These are phyloP conservation scores for Acrobeloides nanus DNA, from an alignment of 2,888 invertebrate genomes.

Conservation along the genomic window DNA sequence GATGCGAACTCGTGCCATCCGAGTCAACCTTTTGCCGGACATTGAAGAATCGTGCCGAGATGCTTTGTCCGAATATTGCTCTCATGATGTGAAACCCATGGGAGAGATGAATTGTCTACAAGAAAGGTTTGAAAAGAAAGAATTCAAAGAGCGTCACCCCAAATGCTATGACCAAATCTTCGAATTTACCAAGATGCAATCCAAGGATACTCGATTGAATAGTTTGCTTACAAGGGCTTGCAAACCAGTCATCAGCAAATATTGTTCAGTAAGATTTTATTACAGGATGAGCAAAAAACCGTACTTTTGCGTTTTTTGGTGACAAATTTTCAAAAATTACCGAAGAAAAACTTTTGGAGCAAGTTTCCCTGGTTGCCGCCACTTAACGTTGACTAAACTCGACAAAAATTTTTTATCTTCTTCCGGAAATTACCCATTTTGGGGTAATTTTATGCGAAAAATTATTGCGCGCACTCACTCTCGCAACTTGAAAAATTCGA, in stretches of 20 bases:
- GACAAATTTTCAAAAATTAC: too few species aligned
- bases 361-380: too few species aligned
- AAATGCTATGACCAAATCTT: constrained; percentile 62
- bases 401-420: too few species aligned
- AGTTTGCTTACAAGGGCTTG: constrained; percentile 77
- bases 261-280: constrained; percentile 62
- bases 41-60: constrained; percentile 81
- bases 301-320: too few species aligned
- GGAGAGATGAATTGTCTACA: constrained; percentile 84
- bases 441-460: too few species aligned
- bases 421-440: too few species aligned
- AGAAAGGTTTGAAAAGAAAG: constrained; percentile 58
- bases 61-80: constrained; percentile 76
- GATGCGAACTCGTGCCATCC: constrained; percentile 83
- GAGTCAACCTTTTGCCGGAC: constrained; percentile 85
- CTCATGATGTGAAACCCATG: constrained; percentile 61
- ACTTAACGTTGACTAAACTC: too few species aligned
- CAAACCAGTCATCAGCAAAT: constrained; percentile 68
- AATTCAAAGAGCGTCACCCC: constrained; percentile 43
- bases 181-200: constrained; percentile 71
- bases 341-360: too few species aligned
- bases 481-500: too few species aligned
- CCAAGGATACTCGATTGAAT: constrained; percentile 80
- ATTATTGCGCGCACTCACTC: too few species aligned
- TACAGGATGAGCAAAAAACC: background rate